Evolutionary conservation across 2,113 vertebrate genomes (phyloP), one percentile per base, ranked within the genome.

Genomic region (Coptodon bakossiorum): DNA sequence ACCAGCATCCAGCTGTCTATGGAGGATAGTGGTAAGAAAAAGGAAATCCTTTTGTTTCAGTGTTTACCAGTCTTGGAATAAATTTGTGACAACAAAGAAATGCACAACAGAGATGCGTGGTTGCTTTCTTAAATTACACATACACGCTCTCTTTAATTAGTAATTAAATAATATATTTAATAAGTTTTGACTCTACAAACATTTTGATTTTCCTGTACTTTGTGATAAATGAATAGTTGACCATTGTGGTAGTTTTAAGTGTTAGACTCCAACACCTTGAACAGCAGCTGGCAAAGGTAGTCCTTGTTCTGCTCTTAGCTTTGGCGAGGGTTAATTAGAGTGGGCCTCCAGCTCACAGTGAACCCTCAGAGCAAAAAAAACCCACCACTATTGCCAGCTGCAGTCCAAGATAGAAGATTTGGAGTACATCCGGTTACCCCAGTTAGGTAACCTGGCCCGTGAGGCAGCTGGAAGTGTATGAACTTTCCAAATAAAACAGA

Each of bases 21-120:
- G 10, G 52, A 87, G 1, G 63, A 88, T 17, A 9, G 48, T 19
- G 82, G 88, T 93, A 86, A 89, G 85, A 86, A 7, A 7, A 7
- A 56, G 6, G 2, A 22, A 88, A 9, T 2, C 34, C 52, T 29
- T 31, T 31, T 1, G 13, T 45, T 73, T 4, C 16, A 50, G 16
- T 78, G 71, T 50, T 78, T 78, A 29, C 27, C 27, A 0, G 43
- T 29, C 24, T 50, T 50, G 14, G 71, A 50, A 31, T 50, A 76
- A 17, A 50, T 19, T 76, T 48, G 14, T 48, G 24, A 0, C 24
- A 48, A 45, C 61, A 66, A 11, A 76, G 68, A 76, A 27, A 45
- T 48, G 40, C 9, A 19, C 71, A 31, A 50, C 71, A 50, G 24
- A 50, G 4, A 78, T 50, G 22, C 8, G 1, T 17, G 16, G 7